Percentiles rank a stretch among this genome's conserved stretches.
Evolutionary conservation across 2,888 invertebrate genomes (phyloP).

Genomic region (Sisyra terminalis): DNA sequence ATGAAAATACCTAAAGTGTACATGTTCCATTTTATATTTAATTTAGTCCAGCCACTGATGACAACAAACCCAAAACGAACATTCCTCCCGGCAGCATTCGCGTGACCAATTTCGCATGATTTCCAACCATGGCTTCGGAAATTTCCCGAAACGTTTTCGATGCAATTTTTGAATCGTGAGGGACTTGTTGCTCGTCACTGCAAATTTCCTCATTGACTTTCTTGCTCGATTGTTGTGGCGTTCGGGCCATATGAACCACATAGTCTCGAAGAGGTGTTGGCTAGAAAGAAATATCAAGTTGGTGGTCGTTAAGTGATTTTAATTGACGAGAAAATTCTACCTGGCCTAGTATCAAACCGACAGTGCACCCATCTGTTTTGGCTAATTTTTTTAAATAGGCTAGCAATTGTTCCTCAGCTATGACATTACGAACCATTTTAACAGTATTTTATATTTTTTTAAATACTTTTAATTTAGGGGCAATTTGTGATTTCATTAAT

Average conservation of each 20-base stretch:
- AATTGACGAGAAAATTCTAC: constrained; percentile 26
- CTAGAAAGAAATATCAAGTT: constrained; percentile 25
- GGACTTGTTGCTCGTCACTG: constrained; percentile 21
- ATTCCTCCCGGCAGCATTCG: constrained; percentile 86
- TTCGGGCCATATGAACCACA: constrained; percentile 64
- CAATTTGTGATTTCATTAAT: too few species aligned
- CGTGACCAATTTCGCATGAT: constrained; percentile 73
- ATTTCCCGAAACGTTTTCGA: constrained; percentile 33
- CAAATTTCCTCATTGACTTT: constrained; percentile 23
- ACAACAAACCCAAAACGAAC: constrained; percentile 49
- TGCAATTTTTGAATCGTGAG: constrained; percentile 23
- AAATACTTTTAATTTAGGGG: too few species aligned
- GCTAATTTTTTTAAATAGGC: constrained; percentile 49
- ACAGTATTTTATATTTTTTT: too few species aligned
- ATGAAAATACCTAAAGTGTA: constrained; percentile 48
- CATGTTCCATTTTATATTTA: not conserved
- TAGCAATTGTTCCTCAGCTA: constrained; percentile 50
- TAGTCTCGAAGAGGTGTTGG: constrained; percentile 49
- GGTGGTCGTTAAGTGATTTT: constrained; percentile 13
- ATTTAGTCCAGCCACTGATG: not conserved
- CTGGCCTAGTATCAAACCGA: constrained; percentile 68
- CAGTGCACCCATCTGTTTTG: constrained; percentile 41
- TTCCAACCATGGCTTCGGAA: constrained; percentile 52
- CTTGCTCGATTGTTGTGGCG: constrained; percentile 39
- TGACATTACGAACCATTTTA: constrained; percentile 52